Base-by-base conservation (phyloP, 2,113 vertebrate species). In the Gasterosteus nipponicus region DNA sequence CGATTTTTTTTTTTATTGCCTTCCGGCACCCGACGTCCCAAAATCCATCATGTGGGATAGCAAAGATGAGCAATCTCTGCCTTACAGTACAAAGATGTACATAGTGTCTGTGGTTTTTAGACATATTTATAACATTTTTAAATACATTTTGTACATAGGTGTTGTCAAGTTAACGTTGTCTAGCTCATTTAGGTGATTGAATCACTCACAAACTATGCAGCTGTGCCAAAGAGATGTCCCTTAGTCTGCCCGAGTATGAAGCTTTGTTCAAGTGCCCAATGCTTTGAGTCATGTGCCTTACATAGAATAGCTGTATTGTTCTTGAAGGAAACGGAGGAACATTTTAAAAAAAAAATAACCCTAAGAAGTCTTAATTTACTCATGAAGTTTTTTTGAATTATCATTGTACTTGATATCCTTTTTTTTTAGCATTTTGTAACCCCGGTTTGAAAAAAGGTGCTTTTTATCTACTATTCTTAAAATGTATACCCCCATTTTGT, bases 111-210 rank as follows among this genome's bases (percentile, higher is more conserved):
- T 94, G 93, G 92, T 89, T 93, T 92, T 90, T 93, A 92, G 92
- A 92, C 90, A 92, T 94, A 94, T 94, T 94, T 94, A 94, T 94
- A 93, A 91, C 92, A 89, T 90, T 91, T 92, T 97, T 97, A 96
- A 96, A 96, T 97, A 93, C 94, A 95, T 97, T 96, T 96, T 99
- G 94, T 95, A 95, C 96, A 99, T 98, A 99, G 94, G 94, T 95
- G 95, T 95, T 93, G 90, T 92, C 85, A 94, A 95, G 82, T 96
- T 94, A 95, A 91, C 96, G 95, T 97, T 95, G 93, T 96, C 95
- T 93, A 95, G 77, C 84, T 89, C 79, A 26, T 75, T 78, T 54
- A 73, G 22, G 83, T 89, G 82, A 84, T 78, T 66, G 87, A 86
- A 73, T 84, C 86, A 89, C 86, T 91, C 88, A 86, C 87, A 86